Percentiles rank a stretch among this genome's conserved stretches.
phyloP scores from a whole-genome alignment of 2,113 vertebrate species.

The Sander vitreus region DNA sequence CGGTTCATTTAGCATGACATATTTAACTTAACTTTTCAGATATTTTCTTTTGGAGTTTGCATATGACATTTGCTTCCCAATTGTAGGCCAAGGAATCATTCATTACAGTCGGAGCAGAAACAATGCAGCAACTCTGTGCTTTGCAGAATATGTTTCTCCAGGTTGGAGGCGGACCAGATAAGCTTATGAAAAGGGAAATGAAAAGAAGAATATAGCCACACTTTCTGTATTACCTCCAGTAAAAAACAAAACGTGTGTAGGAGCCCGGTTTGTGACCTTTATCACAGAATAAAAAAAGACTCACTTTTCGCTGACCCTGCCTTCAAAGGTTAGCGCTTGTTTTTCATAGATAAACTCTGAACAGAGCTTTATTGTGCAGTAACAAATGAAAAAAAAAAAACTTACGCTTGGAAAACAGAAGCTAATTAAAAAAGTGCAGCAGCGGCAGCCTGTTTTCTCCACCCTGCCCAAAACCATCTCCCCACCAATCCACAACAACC shows the following conservation, averaged over 20 bases:
- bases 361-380: conserved; percentile 50
- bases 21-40: neutral
- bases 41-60: neutral
- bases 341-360: conserved; percentile 66
- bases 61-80: conserved; percentile 14
- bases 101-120: conserved; percentile 10
- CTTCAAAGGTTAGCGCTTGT: conserved; percentile 37
- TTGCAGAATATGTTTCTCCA: conserved; percentile 18
- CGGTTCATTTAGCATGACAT: neutral
- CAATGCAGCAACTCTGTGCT: conserved; percentile 20
- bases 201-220: neutral
- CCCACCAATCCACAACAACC: neutral
- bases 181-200: conserved; percentile 17
- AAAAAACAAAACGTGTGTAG: conserved; percentile 23
- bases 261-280: conserved; percentile 58
- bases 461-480: neutral
- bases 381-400: conserved; percentile 2
- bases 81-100: neutral
- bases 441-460: conserved; percentile 20
- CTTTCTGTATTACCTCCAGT: conserved; percentile 7
- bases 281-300: conserved; percentile 19
- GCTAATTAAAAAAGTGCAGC: conserved; percentile 62
- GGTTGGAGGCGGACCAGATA: conserved; percentile 27
- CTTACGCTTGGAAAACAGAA: conserved; percentile 8
- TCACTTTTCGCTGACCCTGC: conserved; percentile 30